Base-by-base conservation (phyloP, 2,113 vertebrate species). In the Lagenorhynchus albirostris region DNA sequence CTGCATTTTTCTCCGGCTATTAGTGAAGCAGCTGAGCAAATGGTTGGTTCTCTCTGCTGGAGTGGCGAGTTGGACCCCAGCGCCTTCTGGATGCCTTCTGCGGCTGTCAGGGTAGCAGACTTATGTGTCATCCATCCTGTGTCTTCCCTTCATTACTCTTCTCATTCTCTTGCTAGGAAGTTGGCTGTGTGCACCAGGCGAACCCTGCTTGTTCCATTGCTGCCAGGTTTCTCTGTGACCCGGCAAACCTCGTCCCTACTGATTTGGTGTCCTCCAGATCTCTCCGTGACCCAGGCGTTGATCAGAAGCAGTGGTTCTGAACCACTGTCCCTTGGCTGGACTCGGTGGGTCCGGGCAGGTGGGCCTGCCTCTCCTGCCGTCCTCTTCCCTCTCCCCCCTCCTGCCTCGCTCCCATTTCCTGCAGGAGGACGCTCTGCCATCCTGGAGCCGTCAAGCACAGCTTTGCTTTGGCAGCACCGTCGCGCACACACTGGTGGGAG, bases 401-500 rank as follows among this genome's bases (percentile, higher is more conserved):
- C 94, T 98, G 97, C 98, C 98, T 98, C 71, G 63, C 96, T 98
- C 98, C 98, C 98, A 89, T 99, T 99, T 99, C 98, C 99, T 98
- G 98, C 76, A 94, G 86, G 98, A 98, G 98, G 98, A 97, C 84
- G 93, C 63, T 38, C 85, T 98, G 98, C 98, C 98, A 98, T 98
- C 97, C 96, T 91, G 98, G 98, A 98, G 98, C 95, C 85, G 71
- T 98, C 98, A 98, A 90, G 96, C 98, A 97, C 98, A 97, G 97
- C 97, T 98, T 97, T 98, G 97, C 98, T 98, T 98, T 99, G 98
- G 99, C 98, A 98, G 97, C 87, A 98, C 98, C 97, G 94, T 99
- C 97, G 97, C 96, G 84, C 98, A 98, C 98, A 98, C 98, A 98
- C 98, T 98, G 97, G 98, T 84, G 98, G 98, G 99, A 99, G 98